phyloP scores from a whole-genome alignment of 2,888 invertebrate genomes.

The Leptopterna dolabrata region DNA sequence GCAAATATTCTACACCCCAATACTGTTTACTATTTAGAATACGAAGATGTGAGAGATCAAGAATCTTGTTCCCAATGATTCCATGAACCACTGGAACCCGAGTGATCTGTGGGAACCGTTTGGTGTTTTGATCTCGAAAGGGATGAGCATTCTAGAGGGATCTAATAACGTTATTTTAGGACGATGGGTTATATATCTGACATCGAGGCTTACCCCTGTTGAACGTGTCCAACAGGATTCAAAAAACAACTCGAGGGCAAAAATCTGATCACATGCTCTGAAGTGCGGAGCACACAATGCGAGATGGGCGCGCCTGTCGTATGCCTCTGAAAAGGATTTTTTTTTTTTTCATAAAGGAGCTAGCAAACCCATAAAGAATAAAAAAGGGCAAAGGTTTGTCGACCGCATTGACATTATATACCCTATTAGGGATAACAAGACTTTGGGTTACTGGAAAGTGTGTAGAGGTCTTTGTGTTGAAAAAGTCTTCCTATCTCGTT shows the following conservation, averaged over 20 bases:
- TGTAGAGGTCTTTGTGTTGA: slow-evolving; percentile 30
- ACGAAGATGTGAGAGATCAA: too few relatives aligned
- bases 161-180: neutral
- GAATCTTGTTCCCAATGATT: too few relatives aligned
- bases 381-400: slow-evolving; percentile 7
- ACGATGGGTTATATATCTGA: neutral
- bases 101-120: too few relatives aligned
- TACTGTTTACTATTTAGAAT: too few relatives aligned
- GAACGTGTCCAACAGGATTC: neutral
- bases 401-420: slow-evolving; percentile 16
- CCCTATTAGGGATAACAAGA: slow-evolving; percentile 35
- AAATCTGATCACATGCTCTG: neutral
- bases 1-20: too few relatives aligned
- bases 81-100: too few relatives aligned
- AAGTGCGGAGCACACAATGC: neutral
- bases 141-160: too few relatives aligned
- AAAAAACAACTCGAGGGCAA: neutral
- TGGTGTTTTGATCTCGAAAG: too few relatives aligned
- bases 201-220: neutral
- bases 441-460: slow-evolving; percentile 31
- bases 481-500: slow-evolving; percentile 13
- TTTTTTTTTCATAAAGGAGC: neutral
- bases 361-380: neutral
- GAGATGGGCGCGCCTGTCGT: neutral
- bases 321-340: neutral